A percentile compares a stretch with the other conserved stretches of the same genome.
These are phyloP conservation scores for Spongilla lacustris DNA, from an alignment of 37 sponge, comb jelly and placozoan species.

Conservation along the genomic window DNA sequence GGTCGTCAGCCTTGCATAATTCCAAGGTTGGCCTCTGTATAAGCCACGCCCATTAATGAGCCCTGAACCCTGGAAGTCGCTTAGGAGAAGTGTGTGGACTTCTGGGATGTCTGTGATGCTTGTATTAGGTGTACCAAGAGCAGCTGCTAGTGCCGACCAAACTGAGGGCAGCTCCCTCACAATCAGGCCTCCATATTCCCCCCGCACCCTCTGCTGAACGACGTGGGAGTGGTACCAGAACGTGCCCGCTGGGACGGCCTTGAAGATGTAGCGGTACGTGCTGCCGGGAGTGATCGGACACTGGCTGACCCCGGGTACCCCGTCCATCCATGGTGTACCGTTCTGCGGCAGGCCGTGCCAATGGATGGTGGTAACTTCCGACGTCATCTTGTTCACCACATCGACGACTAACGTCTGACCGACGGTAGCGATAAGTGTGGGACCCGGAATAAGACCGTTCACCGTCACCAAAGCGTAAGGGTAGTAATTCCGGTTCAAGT, in stretches of 20 bases:
- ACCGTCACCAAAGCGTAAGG: conserved; percentile 18
- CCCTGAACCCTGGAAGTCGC: conserved; percentile 27
- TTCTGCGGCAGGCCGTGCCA: conserved; percentile 87
- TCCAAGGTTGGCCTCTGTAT: conserved; percentile 28
- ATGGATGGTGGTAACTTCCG: conserved; percentile 56
- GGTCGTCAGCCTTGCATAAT: conserved; percentile 23
- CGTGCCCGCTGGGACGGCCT: conserved; percentile 65
- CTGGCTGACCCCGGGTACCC: conserved; percentile 72
- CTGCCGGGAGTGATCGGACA: conserved; percentile 69
- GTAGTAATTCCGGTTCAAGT: neutral
- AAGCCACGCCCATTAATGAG: conserved; percentile 77
- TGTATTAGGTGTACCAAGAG: neutral
- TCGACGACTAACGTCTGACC: conserved; percentile 52
- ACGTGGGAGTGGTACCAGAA: conserved; percentile 90
- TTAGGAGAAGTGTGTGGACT: neutral
- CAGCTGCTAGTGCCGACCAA: neutral
- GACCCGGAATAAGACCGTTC: conserved; percentile 74
- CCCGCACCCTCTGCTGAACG: conserved; percentile 59
- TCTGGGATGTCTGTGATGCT: neutral
- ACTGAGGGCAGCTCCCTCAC: conserved; percentile 33
- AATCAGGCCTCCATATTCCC: conserved; percentile 72
- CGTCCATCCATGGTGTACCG: conserved; percentile 83
- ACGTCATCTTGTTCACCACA: conserved; percentile 50
- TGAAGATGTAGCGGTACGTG: conserved; percentile 63
- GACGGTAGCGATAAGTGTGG: conserved; percentile 65